A percentile compares a stretch with the other conserved stretches of the same genome.
Evolutionary conservation across 1,140 invertebrate genomes (phyloP).

Genomic region (Eumaeus atala): DNA sequence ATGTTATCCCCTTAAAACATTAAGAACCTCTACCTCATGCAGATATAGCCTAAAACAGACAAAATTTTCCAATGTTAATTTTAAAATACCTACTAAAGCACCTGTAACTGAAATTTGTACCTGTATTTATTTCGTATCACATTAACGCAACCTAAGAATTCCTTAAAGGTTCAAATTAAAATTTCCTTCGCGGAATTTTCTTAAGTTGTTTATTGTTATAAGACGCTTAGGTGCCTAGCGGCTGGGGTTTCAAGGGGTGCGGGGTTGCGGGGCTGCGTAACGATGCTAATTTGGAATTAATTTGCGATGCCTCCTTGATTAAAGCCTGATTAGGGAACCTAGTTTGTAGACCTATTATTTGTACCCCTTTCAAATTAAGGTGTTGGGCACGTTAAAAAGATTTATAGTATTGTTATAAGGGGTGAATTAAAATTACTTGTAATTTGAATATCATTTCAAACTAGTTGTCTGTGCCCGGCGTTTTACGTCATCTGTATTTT

Average conservation of each 20-base stretch:
- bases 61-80: no score
- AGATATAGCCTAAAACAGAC: no score
- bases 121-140: neutral
- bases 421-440: slow-evolving; percentile 4
- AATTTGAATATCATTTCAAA: neutral
- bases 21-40: no score
- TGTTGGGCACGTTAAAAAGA: slow-evolving; percentile 7
- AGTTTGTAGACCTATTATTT: slow-evolving; percentile 20
- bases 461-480: no score
- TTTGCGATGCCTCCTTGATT: slow-evolving; percentile 54
- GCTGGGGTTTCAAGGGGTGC: slow-evolving; percentile 19
- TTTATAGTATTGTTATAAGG: neutral
- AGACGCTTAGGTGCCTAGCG: slow-evolving; percentile 13
- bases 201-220: slow-evolving; percentile 49
- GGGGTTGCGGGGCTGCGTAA: slow-evolving; percentile 24
- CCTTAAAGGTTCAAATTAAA: slow-evolving; percentile 35
- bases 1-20: no score
- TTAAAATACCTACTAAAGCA: no score
- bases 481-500: no score
- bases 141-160: slow-evolving; percentile 12
- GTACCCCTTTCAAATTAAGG: slow-evolving; percentile 4
- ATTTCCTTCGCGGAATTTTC: slow-evolving; percentile 33
- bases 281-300: slow-evolving; percentile 59
- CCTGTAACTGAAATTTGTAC: no score
- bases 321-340: slow-evolving; percentile 52